Conservation (phyloP, 2,888 invertebrate species). For the Trissolcus brochymenae region DNA sequence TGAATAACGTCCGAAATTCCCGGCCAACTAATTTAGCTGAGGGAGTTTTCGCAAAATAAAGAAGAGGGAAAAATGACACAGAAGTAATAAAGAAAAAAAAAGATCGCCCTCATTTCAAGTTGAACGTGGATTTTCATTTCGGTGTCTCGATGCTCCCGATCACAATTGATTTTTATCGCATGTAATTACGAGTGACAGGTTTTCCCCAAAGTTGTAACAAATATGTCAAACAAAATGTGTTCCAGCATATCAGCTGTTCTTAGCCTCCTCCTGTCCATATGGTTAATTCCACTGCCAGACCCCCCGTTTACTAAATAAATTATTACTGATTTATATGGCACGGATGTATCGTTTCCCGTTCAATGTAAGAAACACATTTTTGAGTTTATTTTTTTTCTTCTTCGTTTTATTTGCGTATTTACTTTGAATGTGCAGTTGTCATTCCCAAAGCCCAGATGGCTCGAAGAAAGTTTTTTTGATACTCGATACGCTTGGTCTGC, state of each 20-base stretch:
- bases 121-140: conserved; percentile 3
- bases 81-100: conserved; percentile 1
- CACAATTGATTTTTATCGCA: conserved; percentile 26
- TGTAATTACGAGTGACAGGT: conserved; percentile 28
- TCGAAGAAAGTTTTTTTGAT: no score
- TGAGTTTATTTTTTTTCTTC: neutral
- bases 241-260: conserved; percentile 46
- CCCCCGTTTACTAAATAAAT: conserved; percentile 29
- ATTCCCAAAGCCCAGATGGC: no score
- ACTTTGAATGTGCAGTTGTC: no score
- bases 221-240: conserved; percentile 45
- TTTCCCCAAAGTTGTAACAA: conserved; percentile 20
- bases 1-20: conserved; percentile 23
- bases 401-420: neutral
- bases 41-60: neutral
- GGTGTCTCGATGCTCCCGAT: conserved; percentile 6
- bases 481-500: no score
- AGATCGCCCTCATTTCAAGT: neutral
- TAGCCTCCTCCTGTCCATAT: conserved; percentile 24
- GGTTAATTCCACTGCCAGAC: conserved; percentile 19
- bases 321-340: conserved; percentile 42
- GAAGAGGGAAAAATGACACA: neutral
- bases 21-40: neutral
- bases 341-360: conserved; percentile 1
- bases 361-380: neutral